Base-by-base conservation (phyloP, 2,797 vertebrate genomes). In the Pseudochromis fuscus region DNA sequence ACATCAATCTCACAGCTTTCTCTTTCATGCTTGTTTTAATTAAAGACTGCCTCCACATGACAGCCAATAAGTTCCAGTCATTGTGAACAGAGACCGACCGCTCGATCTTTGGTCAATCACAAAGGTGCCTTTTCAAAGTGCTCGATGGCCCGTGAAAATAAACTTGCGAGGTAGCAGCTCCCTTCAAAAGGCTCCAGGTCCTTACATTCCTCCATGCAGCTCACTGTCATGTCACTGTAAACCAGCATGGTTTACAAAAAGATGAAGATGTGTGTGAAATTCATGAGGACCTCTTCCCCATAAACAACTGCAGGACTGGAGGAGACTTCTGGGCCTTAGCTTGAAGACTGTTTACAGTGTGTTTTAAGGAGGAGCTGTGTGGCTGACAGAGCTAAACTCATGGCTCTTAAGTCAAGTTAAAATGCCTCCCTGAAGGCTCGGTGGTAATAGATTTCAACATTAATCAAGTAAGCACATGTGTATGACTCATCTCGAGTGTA, bases 361-460 rank as follows among this genome's bases (percentile, higher is more conserved):
- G 33, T 49, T 37, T 25, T 30, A 30, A 4, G 4, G 13, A 12
- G 15, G 18, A 21, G 5, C 11, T 49, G 18, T 48, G 46, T 35
- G 49, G 11, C 51, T 50, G 58, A 64, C 52, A 66, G 46, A 58
- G 56, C 37, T 58, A 21, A 70, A 67, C 53, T 64, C 65, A 49
- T 18, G 4, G 53, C 50, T 28, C 45, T 79, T 50, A 66, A 67
- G 49, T 25, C 30, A 27, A 63, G 88, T 88, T 80, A 72, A 38
- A n/a, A 18, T n/a, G 72, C 23, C 4, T 87, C 90, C 88, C 87
- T 19, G 88, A 88, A 89, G 88, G 85, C 79, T 91, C 60, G 40
- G 38, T 53, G 81, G 80, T 88, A 93, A 93, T 74, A 85, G 86
- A 85, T 91, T 85, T 87, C 74, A 86, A 89, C 75, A 89, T 90